These are phyloP conservation scores for Periphyllus acericola DNA, from an alignment of 2,888 invertebrate genomes.

Conservation along the genomic window DNA sequence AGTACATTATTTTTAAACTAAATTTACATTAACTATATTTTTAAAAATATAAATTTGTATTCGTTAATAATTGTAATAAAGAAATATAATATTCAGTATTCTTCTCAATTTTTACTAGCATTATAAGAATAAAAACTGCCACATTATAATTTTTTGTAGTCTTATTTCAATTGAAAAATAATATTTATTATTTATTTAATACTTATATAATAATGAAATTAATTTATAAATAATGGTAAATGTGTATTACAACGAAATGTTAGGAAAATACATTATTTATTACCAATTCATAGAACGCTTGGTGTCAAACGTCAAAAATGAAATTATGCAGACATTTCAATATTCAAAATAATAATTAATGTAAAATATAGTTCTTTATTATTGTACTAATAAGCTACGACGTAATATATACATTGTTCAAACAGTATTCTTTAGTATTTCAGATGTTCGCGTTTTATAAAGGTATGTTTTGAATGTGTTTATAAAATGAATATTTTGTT, in stretches of 20 bases:
- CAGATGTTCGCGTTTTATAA: neutral
- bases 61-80: no score
- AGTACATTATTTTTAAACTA: no score
- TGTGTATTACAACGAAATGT: neutral
- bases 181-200: neutral
- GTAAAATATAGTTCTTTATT: slow-evolving; percentile 6
- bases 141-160: no score
- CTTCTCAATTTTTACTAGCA: no score
- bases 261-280: slow-evolving; percentile 20
- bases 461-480: neutral
- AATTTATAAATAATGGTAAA: neutral
- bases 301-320: slow-evolving; percentile 45
- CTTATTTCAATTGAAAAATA: no score
- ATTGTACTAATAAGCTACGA: neutral
- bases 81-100: no score
- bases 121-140: no score
- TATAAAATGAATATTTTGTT: neutral
- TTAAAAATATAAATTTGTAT: no score
- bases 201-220: neutral
- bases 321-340: slow-evolving; percentile 24
- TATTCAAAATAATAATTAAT: slow-evolving; percentile 50
- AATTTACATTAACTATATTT: no score
- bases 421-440: slow-evolving; percentile 11
- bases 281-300: slow-evolving; percentile 21
- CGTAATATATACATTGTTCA: neutral